Percentiles rank a stretch among this genome's conserved stretches.
Conservation (phyloP, 2,888 invertebrate genomes). For the Pachliopta kotzebuea region DNA sequence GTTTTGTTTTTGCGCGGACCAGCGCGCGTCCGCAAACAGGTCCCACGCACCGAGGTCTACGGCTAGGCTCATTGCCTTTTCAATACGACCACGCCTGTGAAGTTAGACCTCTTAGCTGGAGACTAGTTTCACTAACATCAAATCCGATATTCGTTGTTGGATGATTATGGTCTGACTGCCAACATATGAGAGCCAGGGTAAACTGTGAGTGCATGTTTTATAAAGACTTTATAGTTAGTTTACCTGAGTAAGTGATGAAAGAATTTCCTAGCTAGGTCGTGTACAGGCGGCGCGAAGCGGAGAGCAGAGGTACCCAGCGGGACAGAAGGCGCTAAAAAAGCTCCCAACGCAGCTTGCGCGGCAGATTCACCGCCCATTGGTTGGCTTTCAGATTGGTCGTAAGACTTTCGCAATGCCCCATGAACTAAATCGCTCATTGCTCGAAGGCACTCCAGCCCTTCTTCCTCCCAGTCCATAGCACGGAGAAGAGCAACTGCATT, state of each 20-base stretch:
- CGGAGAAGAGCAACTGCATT: conserved; percentile 66
- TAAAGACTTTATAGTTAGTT: conserved; percentile 10
- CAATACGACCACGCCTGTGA: conserved; percentile 84
- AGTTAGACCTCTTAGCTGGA: no score
- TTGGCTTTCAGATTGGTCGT: conserved; percentile 31
- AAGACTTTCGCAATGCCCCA: conserved; percentile 43
- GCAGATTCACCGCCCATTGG: conserved; percentile 36
- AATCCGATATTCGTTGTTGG: no score
- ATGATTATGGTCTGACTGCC: no score
- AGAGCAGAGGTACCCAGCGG: conserved; percentile 84
- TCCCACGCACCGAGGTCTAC: conserved; percentile 93
- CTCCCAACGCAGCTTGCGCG: conserved; percentile 89
- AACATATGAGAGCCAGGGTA: no score
- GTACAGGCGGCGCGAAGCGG: conserved; percentile 87
- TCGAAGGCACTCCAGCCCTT: conserved; percentile 87
- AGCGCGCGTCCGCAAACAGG: conserved; percentile 91
- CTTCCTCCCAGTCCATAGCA: conserved; percentile 89
- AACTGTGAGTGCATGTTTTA: no score
- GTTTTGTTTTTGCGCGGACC: conserved; percentile 83
- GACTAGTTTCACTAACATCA: no score
- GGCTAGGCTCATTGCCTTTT: conserved; percentile 91
- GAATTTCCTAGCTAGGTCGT: conserved; percentile 91
- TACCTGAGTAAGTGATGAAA: conserved; percentile 92
- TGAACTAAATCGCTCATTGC: conserved; percentile 81
- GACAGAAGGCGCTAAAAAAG: conserved; percentile 86